These are phyloP conservation scores for Stegophylla sp. DNA, from an alignment of 2,888 invertebrate genomes.

Conservation along the genomic window DNA sequence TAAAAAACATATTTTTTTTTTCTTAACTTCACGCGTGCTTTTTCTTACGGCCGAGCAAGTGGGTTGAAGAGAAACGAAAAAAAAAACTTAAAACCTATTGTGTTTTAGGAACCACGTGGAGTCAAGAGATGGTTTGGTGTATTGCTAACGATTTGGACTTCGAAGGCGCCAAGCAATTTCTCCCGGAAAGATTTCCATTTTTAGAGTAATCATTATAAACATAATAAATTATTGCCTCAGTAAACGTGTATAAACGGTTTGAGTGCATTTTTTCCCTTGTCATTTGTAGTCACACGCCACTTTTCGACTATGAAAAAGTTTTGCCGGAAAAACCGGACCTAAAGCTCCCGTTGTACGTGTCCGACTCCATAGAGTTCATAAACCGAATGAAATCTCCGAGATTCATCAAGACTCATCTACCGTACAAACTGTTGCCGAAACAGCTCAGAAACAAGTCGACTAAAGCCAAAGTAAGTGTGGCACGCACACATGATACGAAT, in stretches of 20 bases:
- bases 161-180: conserved; percentile 67
- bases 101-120: conserved; percentile 75
- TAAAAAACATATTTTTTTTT: not conserved
- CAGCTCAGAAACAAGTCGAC: conserved; percentile 60
- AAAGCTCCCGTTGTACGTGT: conserved; percentile 57
- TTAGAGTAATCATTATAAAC: conserved; percentile 69
- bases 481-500: no score
- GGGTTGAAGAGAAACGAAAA: not conserved
- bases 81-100: not conserved
- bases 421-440: conserved; percentile 61
- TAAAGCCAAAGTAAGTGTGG: conserved; percentile 61
- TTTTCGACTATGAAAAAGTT: conserved; percentile 60
- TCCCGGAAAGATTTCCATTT: conserved; percentile 75
- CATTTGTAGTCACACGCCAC: conserved; percentile 57
- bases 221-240: no score
- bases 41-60: not conserved
- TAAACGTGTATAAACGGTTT: not conserved
- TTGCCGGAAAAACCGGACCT: conserved; percentile 57
- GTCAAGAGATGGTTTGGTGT: conserved; percentile 78
- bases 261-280: not conserved
- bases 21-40: not conserved
- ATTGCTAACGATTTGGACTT: conserved; percentile 72
- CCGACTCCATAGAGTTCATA: conserved; percentile 60
- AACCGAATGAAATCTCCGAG: conserved; percentile 61
- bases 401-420: conserved; percentile 62